Base-by-base conservation (phyloP, 92 coral and sea anemone genomes). In the Parazoanthus atlanticus region DNA sequence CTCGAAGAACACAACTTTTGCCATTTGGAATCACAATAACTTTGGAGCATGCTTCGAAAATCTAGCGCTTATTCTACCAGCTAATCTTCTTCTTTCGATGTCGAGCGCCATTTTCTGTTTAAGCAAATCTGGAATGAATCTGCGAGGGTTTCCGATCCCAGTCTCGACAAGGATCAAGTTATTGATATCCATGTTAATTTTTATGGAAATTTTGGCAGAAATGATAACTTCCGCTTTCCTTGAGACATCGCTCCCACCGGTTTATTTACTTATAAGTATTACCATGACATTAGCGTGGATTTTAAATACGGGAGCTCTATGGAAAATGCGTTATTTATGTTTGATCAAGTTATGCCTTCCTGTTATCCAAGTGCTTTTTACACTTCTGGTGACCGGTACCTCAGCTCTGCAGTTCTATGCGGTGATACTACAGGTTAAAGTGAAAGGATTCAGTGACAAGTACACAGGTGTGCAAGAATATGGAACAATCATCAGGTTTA, bases 21-120 rank as follows among this genome's bases (percentile, higher is more conserved):
- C 74, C 65, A 74, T 88, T 41, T 92, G 96, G 98, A 77, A 92
- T 54, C 58, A 56, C 19, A 82, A 88, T 46, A 91, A 95, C 85
- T 93, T 97, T 82, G 98, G 98, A 23, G 72, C 85, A 29, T 97
- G 99, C 87, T 95, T 97, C 76, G 84, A 94, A 80, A 79, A 87
- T 61, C 78, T 97, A 31, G 93, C 92, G 12, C 90, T 97, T 25
- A 92, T 91, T 36, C 90, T 92, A 69, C 99, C 99, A 0, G 78
- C 91, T 8, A 91, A 97, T 89, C 81, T 88, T 25, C 85, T 97
- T 38, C 91, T 97, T 67, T 85, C 84, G 64, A 86, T 91, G 17
- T 76, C 91, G 25, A 95, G 96, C 86, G 84, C 92, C 15, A 93
- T 91, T 80, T 91, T 89, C 64, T 86, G 85, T 47, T 84, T 85